These are phyloP conservation scores for Drosophila tropicalis DNA, from an alignment of 1,140 invertebrate species.

Conservation along the genomic window DNA sequence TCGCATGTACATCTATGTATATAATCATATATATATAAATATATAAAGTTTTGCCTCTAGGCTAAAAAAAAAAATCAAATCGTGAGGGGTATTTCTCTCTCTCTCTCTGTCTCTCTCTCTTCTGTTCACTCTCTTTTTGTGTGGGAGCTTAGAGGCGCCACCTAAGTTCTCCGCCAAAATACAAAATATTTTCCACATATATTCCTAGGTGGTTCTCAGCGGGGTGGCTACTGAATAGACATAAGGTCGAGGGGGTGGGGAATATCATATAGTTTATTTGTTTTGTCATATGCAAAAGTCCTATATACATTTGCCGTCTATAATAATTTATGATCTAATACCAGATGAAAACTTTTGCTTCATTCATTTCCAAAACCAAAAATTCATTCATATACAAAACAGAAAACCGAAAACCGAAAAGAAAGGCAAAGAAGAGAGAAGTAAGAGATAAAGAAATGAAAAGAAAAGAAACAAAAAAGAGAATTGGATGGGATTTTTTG, in stretches of 20 bases:
- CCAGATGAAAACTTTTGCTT: slow-evolving; percentile 59
- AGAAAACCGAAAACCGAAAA: slow-evolving; percentile 7
- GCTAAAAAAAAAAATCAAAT: slow-evolving; percentile 13
- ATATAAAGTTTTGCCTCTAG: background rate
- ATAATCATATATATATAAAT: background rate
- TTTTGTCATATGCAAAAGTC: slow-evolving; percentile 68
- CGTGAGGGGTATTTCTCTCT: slow-evolving; percentile 16
- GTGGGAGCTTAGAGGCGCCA: slow-evolving; percentile 22
- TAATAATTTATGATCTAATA: slow-evolving; percentile 75
- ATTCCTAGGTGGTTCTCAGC: slow-evolving; percentile 47
- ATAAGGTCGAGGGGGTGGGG: slow-evolving; percentile 33
- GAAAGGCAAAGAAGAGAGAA: slow-evolving; percentile 18
- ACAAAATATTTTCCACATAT: background rate
- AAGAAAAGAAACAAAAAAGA: slow-evolving; percentile 44
- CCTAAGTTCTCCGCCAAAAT: slow-evolving; percentile 20
- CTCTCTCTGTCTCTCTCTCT: background rate
- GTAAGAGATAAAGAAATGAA: too few species aligned
- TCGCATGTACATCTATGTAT: background rate
- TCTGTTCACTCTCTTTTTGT: background rate
- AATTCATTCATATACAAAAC: slow-evolving; percentile 50
- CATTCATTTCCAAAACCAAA: slow-evolving; percentile 19
- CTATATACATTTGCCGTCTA: slow-evolving; percentile 10
- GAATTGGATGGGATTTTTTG: slow-evolving; percentile 63
- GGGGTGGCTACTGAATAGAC: slow-evolving; percentile 60
- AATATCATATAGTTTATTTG: slow-evolving; percentile 48